These are phyloP conservation scores for Sturnus vulgaris DNA, from an alignment of 2,113 vertebrate species.

Conservation along the genomic window DNA sequence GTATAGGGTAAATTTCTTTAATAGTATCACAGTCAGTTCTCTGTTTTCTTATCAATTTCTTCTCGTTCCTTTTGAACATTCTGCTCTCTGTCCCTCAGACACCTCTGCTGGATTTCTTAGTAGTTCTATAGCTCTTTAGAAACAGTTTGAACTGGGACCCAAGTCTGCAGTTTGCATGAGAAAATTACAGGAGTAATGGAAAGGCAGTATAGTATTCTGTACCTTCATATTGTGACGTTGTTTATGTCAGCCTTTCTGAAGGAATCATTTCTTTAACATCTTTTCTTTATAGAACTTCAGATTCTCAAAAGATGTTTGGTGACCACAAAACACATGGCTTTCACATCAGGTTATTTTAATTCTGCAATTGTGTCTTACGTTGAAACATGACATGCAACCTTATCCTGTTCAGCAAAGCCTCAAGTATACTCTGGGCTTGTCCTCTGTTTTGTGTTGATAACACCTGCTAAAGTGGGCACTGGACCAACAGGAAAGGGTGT, in stretches of 20 bases:
- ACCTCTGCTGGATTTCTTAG: not conserved
- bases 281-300: not conserved
- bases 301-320: not conserved
- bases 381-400: not conserved
- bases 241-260: not conserved
- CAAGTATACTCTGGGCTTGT: not conserved
- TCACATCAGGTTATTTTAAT: not conserved
- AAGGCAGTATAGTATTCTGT: not conserved
- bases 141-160: not conserved
- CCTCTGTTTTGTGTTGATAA: constrained; percentile 56
- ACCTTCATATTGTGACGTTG: not conserved
- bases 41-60: not conserved
- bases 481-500: constrained; percentile 42
- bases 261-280: not conserved
- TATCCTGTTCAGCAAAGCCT: constrained; percentile 7
- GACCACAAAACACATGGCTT: not conserved
- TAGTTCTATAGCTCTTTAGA: not conserved
- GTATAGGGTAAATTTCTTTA: not conserved
- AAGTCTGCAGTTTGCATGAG: not conserved
- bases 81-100: not conserved
- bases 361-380: not conserved
- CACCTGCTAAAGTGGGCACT: constrained; percentile 24
- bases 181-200: not conserved
- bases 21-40: not conserved
- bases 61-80: not conserved